These are phyloP conservation scores for Orthosia gracilis DNA, from an alignment of 2,888 invertebrate genomes.

Conservation along the genomic window DNA sequence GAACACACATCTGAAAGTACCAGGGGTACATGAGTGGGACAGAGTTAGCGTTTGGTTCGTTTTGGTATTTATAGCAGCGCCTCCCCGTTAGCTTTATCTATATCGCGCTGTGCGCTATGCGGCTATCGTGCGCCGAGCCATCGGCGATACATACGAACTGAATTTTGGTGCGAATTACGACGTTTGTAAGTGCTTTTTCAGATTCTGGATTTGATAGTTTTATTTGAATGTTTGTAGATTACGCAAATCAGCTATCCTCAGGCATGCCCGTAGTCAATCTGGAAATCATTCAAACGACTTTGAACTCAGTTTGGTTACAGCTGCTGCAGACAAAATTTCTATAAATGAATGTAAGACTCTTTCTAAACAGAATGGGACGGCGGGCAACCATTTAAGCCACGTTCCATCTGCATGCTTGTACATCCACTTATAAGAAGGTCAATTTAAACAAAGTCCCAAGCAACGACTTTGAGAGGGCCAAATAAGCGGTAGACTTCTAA, in stretches of 20 bases:
- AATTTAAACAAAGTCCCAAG: background rate
- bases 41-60: conserved; percentile 62
- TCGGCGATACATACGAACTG: conserved; percentile 78
- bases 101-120: conserved; percentile 87
- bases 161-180: conserved; percentile 59
- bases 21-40: conserved; percentile 72
- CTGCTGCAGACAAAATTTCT: background rate
- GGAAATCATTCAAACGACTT: background rate
- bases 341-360: background rate
- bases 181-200: conserved; percentile 26
- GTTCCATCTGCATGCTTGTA: too few relatives aligned
- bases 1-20: conserved; percentile 40
- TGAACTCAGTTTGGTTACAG: too few relatives aligned
- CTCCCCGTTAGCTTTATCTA: conserved; percentile 88
- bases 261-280: background rate
- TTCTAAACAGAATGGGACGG: too few relatives aligned
- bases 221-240: conserved; percentile 11
- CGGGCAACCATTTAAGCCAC: too few relatives aligned
- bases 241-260: background rate
- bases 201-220: conserved; percentile 22
- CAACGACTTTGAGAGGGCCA: background rate
- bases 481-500: background rate
- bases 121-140: conserved; percentile 84
- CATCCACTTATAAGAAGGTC: background rate
- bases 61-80: conserved; percentile 82